Conservation (phyloP, 1,140 invertebrate species). For the Teleopsis dalmanni region DNA sequence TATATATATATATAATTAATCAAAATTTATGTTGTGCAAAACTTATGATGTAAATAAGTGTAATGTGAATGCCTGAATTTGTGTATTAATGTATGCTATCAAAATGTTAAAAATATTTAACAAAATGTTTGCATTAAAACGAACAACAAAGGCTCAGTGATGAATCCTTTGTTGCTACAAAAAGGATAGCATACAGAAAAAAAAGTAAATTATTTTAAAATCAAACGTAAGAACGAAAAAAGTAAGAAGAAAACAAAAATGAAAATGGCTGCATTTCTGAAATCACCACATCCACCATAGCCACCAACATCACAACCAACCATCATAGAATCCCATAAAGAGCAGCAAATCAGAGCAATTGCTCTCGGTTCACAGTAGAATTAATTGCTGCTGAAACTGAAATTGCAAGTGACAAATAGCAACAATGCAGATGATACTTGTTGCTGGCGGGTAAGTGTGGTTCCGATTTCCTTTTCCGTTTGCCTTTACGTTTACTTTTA, state of each 20-base stretch:
- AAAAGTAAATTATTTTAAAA: conserved; percentile 5
- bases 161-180: too few relatives aligned
- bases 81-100: too few relatives aligned
- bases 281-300: not conserved
- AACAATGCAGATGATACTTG: conserved; percentile 45
- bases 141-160: too few relatives aligned
- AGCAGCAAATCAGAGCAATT: too few relatives aligned
- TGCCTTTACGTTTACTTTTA: not conserved
- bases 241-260: not conserved
- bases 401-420: conserved; percentile 1
- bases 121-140: too few relatives aligned
- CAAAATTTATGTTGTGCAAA: too few relatives aligned
- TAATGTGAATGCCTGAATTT: too few relatives aligned
- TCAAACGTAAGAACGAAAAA: conserved; percentile 2
- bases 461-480: not conserved
- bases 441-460: conserved; percentile 44
- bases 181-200: not conserved
- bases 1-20: too few relatives aligned
- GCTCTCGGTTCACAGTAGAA: conserved; percentile 2
- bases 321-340: too few relatives aligned
- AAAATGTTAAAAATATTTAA: too few relatives aligned
- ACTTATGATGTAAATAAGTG: too few relatives aligned
- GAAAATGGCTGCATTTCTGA: not conserved
- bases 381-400: conserved; percentile 4
- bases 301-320: not conserved